Percentiles rank a stretch among this genome's conserved stretches.
These are phyloP conservation scores for Hozukius guyotensis DNA, from an alignment of 2,797 vertebrate species.

Conservation along the genomic window DNA sequence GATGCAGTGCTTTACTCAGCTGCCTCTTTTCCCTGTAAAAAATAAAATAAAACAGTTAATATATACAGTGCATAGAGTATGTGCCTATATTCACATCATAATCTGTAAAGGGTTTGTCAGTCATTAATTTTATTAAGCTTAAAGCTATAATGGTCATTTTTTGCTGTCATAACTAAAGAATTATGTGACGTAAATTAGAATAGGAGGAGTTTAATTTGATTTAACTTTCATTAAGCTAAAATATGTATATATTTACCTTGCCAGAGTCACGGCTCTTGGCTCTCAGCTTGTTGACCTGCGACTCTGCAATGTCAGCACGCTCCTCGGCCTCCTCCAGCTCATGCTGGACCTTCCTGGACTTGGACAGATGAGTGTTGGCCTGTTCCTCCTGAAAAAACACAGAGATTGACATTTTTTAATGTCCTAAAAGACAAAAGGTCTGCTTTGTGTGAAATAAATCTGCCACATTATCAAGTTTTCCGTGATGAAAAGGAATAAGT, in stretches of 20 bases:
- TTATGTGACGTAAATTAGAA: neutral
- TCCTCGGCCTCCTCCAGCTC: constrained; percentile 85
- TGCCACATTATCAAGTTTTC: too few relatives aligned
- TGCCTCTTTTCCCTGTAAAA: constrained; percentile 53
- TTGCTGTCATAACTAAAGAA: neutral
- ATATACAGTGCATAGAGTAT: neutral
- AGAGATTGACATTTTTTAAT: neutral
- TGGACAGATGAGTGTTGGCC: constrained; percentile 28
- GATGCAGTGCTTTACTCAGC: constrained; percentile 38
- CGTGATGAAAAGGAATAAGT: neutral
- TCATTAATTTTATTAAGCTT: neutral
- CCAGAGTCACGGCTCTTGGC: constrained; percentile 76
- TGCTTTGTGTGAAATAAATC: neutral
- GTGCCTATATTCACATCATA: neutral
- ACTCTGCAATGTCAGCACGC: constrained; percentile 84
- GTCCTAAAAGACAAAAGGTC: too few relatives aligned
- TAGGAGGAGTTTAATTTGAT: neutral
- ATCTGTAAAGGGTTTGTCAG: neutral
- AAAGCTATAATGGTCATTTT: neutral
- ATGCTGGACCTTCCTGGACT: constrained; percentile 84
- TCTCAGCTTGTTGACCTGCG: constrained; percentile 86
- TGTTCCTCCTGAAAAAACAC: constrained; percentile 1
- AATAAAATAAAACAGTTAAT: neutral
- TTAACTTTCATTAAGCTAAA: neutral
- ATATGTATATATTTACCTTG: neutral